These are phyloP conservation scores for Rattus norvegicus DNA, from an alignment of 2,113 vertebrate genomes.

Conservation along the genomic window DNA sequence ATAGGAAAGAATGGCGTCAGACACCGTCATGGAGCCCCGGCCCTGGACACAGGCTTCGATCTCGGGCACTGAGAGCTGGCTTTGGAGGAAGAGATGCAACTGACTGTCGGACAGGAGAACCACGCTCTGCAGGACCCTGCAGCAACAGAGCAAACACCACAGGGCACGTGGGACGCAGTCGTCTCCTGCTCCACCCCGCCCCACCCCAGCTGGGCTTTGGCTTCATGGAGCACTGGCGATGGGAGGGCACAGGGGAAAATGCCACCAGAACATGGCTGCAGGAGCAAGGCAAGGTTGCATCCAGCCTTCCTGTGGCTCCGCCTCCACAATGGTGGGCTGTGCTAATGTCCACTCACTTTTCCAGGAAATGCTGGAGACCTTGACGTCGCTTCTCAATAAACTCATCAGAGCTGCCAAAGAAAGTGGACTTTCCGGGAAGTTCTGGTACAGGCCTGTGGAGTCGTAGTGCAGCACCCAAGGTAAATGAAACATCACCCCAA, in stretches of 20 bases:
- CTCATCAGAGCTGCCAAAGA: slow-evolving; percentile 92
- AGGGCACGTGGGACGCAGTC: neutral
- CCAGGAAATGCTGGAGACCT: slow-evolving; percentile 94
- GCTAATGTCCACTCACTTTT: slow-evolving; percentile 87
- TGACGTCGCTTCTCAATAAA: slow-evolving; percentile 94
- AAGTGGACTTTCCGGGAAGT: slow-evolving; percentile 93
- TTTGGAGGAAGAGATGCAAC: slow-evolving; percentile 98
- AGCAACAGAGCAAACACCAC: neutral
- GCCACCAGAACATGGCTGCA: neutral
- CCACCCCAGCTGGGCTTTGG: neutral
- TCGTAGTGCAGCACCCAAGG: neutral
- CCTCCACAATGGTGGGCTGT: neutral
- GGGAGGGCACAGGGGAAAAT: neutral
- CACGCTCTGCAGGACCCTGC: slow-evolving; percentile 94
- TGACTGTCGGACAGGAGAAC: slow-evolving; percentile 98
- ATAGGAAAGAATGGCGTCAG: slow-evolving; percentile 93
- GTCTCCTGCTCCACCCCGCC: neutral
- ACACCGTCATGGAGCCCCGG: slow-evolving; percentile 90
- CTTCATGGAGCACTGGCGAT: neutral
- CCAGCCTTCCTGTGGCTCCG: accelerated
- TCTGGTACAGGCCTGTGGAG: slow-evolving; percentile 93
- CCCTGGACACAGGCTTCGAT: slow-evolving; percentile 96
- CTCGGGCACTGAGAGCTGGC: slow-evolving; percentile 93
- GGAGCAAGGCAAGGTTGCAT: too few species aligned
- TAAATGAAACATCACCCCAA: neutral